Conservation (phyloP, 2,888 invertebrate species). For the Zelleria hepariella region DNA sequence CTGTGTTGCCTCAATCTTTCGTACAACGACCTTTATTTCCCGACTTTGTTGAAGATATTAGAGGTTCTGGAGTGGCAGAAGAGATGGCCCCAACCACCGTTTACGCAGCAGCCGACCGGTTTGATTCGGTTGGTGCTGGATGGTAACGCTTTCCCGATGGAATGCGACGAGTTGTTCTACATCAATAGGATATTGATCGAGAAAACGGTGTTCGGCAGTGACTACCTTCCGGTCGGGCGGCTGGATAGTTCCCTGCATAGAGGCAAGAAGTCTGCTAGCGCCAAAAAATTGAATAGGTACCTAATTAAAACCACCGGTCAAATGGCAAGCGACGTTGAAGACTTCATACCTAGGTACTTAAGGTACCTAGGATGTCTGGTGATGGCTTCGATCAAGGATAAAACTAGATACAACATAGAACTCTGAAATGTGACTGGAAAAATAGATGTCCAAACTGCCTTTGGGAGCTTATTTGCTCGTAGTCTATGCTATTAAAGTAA, state of each 20-base stretch:
- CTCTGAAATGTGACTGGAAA: too few relatives aligned
- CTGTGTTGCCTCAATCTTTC: conserved; percentile 39
- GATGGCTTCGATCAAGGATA: too few relatives aligned
- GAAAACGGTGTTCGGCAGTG: neutral
- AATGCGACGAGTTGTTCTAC: conserved; percentile 22
- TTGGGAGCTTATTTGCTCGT: too few relatives aligned
- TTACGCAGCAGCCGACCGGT: conserved; percentile 16
- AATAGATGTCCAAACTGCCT: too few relatives aligned
- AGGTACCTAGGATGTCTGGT: neutral
- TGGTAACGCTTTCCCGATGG: conserved; percentile 30
- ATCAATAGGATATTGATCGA: conserved; percentile 21
- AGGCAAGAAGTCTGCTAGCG: neutral
- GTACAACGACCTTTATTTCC: conserved; percentile 30
- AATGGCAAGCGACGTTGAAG: neutral
- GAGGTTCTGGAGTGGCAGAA: conserved; percentile 33
- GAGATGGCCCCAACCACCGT: conserved; percentile 23
- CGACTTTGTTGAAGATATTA: conserved; percentile 22
- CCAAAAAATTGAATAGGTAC: neutral
- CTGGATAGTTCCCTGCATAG: neutral
- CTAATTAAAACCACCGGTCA: neutral
- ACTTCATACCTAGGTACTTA: neutral
- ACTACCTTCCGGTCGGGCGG: neutral
- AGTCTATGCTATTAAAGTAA: too few relatives aligned
- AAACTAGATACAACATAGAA: too few relatives aligned
- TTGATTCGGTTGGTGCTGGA: conserved; percentile 31